These are phyloP conservation scores for Scomber japonicus DNA, from an alignment of 2,113 vertebrate genomes.

Conservation along the genomic window DNA sequence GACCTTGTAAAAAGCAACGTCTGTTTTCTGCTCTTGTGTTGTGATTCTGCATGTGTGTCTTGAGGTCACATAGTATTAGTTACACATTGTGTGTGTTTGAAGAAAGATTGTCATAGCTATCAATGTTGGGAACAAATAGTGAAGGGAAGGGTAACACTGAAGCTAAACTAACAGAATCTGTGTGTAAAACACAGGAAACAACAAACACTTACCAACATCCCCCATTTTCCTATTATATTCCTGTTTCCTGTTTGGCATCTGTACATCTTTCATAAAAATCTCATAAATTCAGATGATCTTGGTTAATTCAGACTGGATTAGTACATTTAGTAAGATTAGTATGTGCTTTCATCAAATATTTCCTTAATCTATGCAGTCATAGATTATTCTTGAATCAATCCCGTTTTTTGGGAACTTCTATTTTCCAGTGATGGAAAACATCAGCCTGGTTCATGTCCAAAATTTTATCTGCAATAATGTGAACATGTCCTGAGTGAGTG, in stretches of 20 bases:
- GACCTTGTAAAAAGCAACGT: no score
- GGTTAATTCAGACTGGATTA: not conserved
- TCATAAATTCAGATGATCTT: not conserved
- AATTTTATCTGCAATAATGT: not conserved
- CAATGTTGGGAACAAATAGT: not conserved
- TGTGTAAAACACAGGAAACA: conserved; percentile 5
- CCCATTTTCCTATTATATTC: not conserved
- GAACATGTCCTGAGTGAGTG: conserved; percentile 56
- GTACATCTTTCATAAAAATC: not conserved
- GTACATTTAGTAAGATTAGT: not conserved
- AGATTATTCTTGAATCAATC: not conserved
- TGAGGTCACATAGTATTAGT: no score
- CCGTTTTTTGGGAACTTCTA: not conserved
- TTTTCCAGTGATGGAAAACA: not conserved
- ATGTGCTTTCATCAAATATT: not conserved
- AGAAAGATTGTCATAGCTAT: not conserved
- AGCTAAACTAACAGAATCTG: not conserved
- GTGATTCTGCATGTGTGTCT: no score
- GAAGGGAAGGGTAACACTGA: not conserved
- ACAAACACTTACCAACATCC: not conserved
- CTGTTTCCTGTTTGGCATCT: not conserved
- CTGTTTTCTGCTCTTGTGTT: no score
- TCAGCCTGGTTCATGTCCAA: not conserved
- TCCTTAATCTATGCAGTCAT: not conserved
- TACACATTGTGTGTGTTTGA: no score